Evolutionary conservation across 1,140 invertebrate genomes (phyloP), one percentile per base, ranked within the genome.

Genomic region (Sminthurides bifidus): DNA sequence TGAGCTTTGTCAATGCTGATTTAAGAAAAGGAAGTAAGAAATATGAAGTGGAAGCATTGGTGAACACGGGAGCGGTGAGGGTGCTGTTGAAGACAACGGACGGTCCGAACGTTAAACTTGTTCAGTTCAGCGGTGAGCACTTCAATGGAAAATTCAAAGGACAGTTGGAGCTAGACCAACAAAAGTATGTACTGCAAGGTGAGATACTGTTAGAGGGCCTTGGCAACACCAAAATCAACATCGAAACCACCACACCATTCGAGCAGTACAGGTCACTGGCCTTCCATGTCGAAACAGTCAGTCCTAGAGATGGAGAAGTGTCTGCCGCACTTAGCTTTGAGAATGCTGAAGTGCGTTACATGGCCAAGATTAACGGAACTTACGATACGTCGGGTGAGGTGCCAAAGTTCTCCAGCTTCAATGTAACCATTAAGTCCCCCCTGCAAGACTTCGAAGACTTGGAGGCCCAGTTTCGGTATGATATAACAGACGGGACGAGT

Each of bases 201-300:
- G 23, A 56, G 6, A 59, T 29, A n/a, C n/a, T 48, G n/a, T 43
- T 48, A 29, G 14, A 55, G 15, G 59, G 62, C 4, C 1, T 55
- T 5, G 14, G 35, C 5, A 5, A 52, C 23, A 45, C 45, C 0
- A 55, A 58, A 44, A 26, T 57, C 0, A 21, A n/a, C 8, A n/a
- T 64, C 0, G 54, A 59, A 27, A 12, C 68, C 14, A 55, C 31
- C 19, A 66, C 68, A 10, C 68, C 69, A 5, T 67, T 68, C 26
- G 2, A 53, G 5, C 59, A 59, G 31, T 65, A 61, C 35, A 60
- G 65, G 40, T 58, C 57, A 10, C 43, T 65, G 4, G 26, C 49
- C n/a, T 15, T 31, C 4, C 21, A 38, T 45, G 46, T n/a, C 2
- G 12, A 56, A 50, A 17, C 41, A 10, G 44, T 29, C 5, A 8